Evolutionary conservation across 2,888 invertebrate genomes (phyloP).

Genomic region (Drosophila meridiana): DNA sequence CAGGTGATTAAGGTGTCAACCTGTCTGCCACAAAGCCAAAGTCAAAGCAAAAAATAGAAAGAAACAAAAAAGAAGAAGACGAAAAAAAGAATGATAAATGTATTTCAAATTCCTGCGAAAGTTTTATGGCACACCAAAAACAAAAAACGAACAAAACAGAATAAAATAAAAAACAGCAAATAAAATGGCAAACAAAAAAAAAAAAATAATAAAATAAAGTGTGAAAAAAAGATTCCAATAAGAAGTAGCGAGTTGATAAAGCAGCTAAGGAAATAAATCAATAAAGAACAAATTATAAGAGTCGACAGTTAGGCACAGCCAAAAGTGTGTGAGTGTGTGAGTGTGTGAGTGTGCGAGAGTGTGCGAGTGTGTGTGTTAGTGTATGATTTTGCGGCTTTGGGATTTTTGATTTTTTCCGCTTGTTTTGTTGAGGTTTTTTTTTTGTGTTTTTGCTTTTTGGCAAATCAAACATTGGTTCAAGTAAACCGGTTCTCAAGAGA

Average conservation of each 20-base stretch:
- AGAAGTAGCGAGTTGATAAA: slow-evolving; percentile 57
- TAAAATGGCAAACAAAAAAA: slow-evolving; percentile 6
- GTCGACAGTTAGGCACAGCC: slow-evolving; percentile 61
- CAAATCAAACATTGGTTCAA: slow-evolving; percentile 51
- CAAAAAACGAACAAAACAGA: neutral
- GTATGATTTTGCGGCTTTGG: slow-evolving; percentile 59
- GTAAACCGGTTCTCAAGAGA: slow-evolving; percentile 78
- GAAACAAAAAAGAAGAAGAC: neutral
- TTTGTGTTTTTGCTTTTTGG: slow-evolving; percentile 51
- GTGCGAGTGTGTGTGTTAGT: slow-evolving; percentile 22
- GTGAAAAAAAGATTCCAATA: slow-evolving; percentile 24
- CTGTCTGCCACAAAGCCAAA: slow-evolving; percentile 23
- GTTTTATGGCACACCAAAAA: slow-evolving; percentile 27
- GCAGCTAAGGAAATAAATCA: slow-evolving; percentile 78
- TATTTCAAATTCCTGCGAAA: slow-evolving; percentile 43
- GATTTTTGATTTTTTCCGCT: slow-evolving; percentile 37
- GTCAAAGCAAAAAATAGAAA: slow-evolving; percentile 7
- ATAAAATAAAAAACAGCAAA: slow-evolving; percentile 45
- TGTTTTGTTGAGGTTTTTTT: slow-evolving; percentile 19
- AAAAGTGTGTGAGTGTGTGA: slow-evolving; percentile 20
- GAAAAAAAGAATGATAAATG: slow-evolving; percentile 30
- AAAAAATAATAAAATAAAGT: slow-evolving; percentile 1
- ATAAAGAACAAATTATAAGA: slow-evolving; percentile 63
- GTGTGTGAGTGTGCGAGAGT: slow-evolving; percentile 27
- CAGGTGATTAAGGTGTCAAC: slow-evolving; percentile 74